Evolutionary conservation across 2,888 invertebrate species (phyloP), one percentile per base, ranked within the genome.

Genomic region (Tiliacea aurago): DNA sequence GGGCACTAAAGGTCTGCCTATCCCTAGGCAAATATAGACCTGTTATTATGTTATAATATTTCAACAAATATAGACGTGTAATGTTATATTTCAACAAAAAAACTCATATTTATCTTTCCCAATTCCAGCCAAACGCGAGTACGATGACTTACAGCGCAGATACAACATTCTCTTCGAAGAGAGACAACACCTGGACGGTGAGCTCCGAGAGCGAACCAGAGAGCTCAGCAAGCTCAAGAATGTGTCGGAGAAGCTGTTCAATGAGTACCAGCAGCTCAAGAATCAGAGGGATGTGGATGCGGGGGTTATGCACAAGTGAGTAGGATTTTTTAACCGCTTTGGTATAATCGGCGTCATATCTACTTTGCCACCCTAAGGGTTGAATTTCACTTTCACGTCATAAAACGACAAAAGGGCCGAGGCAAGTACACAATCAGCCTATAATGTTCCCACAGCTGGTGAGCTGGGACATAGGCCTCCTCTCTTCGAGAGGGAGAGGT

Each of bases 271-370:
- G 91, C 97, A 97, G 90, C 94, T 98, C 49, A 97, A 97, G 91
- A 97, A 97, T 90, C 97, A 97, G 92, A 98, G 98, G 91, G 97
- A 98, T 84, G 97, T 98, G 53, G 98, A 98, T 89, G 97, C 97
- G 0, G 97, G 97, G 5, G 97, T 98, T 65, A 97, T 98, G 97
- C 97, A 98, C 83, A 97, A 97, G 97, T 97, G 79, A 95, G 96
- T 61, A 33, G 18, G 4, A 11, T 0, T 28, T 43, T 9, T n/a
- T 0, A n/a, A 33, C 13, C 3, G n/a, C 13, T 45, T 33, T 13
- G 11, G 6, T 10, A 7, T 47, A 28, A 3, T 33, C 0, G 5
- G 13, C 9, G 20, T 49, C 10, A n/a, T n/a, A 51, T 10, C 15
- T n/a, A 3, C 6, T 64, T 23, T 23, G 5, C 23, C 62, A 9